Conservation (phyloP, 2,797 vertebrate genomes). For the Erethizon dorsatum region DNA sequence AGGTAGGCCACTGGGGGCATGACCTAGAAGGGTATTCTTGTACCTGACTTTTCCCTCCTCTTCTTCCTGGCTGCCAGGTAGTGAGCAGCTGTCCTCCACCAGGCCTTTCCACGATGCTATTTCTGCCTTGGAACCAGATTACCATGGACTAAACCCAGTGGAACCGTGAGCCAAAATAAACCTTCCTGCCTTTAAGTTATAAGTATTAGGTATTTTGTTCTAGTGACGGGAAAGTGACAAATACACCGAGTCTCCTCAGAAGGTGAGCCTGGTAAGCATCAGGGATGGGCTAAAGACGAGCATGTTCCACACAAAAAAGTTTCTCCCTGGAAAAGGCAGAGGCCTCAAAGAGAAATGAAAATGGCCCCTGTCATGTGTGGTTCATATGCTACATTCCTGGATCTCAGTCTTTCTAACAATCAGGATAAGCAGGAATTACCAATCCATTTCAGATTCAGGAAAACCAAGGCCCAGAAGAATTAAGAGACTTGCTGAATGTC, state of each 20-base stretch:
- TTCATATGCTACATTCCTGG: background rate
- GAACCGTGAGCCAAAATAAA: background rate
- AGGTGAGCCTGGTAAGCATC: background rate
- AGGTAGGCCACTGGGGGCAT: background rate
- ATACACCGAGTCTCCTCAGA: background rate
- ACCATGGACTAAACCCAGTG: background rate
- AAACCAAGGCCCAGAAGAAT: conserved; percentile 8
- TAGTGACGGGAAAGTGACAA: background rate
- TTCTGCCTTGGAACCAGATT: background rate
- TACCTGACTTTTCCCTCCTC: background rate
- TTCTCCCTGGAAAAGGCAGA: conserved; percentile 7
- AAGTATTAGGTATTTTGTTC: background rate
- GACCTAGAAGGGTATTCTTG: background rate
- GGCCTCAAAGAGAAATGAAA: conserved; percentile 1
- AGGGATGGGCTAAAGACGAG: background rate
- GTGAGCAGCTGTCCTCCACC: background rate
- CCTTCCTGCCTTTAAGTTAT: background rate
- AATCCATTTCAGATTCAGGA: background rate
- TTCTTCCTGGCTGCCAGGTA: background rate
- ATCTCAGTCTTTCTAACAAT: background rate
- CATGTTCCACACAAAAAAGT: background rate
- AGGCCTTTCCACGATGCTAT: background rate
- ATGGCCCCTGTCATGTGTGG: background rate
- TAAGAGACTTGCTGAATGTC: background rate
- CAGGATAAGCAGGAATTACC: background rate